Percentiles rank a stretch among this genome's conserved stretches.
phyloP scores from a whole-genome alignment of 1,140 invertebrate genomes.

The Protaetia brevitarsis region DNA sequence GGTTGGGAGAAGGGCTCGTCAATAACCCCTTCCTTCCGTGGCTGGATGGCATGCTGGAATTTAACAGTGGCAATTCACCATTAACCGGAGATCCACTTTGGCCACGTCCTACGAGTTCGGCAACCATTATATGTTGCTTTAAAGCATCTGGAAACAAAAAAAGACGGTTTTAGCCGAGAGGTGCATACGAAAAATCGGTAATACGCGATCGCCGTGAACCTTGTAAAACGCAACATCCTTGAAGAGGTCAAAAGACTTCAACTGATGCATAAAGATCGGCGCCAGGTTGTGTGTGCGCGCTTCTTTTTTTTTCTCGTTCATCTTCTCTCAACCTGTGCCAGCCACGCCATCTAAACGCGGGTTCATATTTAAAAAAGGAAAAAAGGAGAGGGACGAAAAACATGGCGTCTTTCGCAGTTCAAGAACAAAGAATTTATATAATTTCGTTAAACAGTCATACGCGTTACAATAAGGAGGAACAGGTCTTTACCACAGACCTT shows the following conservation, averaged over 20 bases:
- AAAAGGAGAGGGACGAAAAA: too few species aligned
- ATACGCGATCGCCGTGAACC: neutral
- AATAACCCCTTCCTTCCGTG: conserved; percentile 48
- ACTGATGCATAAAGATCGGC: conserved; percentile 28
- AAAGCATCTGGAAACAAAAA: conserved; percentile 58
- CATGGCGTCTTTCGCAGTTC: too few species aligned
- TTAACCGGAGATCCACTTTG: conserved; percentile 65
- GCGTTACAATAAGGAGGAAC: too few species aligned
- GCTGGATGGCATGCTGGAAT: conserved; percentile 55
- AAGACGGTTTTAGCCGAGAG: conserved; percentile 17
- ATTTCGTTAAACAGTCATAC: too few species aligned
- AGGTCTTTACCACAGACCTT: too few species aligned
- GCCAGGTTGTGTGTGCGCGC: conserved; percentile 7
- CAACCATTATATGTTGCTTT: conserved; percentile 79
- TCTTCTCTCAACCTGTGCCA: too few species aligned
- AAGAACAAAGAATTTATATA: conserved; percentile 16
- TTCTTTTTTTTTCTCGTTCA: neutral
- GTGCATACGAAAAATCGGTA: neutral
- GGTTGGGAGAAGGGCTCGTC: conserved; percentile 39
- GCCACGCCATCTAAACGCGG: too few species aligned
- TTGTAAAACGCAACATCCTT: conserved; percentile 32
- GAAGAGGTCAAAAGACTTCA: conserved; percentile 30
- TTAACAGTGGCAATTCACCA: conserved; percentile 61
- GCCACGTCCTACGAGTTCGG: conserved; percentile 74
- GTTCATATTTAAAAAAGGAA: too few species aligned